Evolutionary conservation across 2,888 invertebrate genomes (phyloP).

Genomic region (Branchipolynoe longqiensis): DNA sequence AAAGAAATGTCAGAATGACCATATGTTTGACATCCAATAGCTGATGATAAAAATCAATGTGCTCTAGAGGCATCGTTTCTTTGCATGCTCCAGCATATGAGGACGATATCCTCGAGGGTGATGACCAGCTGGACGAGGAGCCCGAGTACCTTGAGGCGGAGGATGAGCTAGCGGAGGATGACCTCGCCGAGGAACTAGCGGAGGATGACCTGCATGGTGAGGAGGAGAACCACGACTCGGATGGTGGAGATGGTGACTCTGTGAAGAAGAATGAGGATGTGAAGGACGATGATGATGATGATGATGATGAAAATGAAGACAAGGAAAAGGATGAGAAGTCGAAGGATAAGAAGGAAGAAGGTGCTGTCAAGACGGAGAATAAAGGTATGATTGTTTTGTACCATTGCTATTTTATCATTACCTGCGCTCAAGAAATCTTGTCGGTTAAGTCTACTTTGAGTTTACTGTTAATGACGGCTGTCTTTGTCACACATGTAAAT

Average conservation of each 20-base stretch:
- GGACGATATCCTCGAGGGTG: slow-evolving; percentile 3
- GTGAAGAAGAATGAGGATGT: neutral
- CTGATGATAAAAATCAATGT: too few relatives aligned
- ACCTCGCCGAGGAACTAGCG: neutral
- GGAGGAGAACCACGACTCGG: too few relatives aligned
- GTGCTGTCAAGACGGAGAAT: neutral
- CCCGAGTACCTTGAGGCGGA: slow-evolving; percentile 13
- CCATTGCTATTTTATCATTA: too few relatives aligned
- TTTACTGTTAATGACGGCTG: too few relatives aligned
- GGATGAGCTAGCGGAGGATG: slow-evolving; percentile 30
- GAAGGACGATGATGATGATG: neutral
- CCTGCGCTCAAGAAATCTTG: too few relatives aligned
- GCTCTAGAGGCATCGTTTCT: too few relatives aligned
- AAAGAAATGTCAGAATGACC: too few relatives aligned
- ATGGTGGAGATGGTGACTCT: neutral
- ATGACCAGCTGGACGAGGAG: slow-evolving; percentile 10
- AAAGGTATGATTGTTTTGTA: slow-evolving; percentile 13
- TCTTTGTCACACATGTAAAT: too few relatives aligned
- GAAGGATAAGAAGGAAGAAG: slow-evolving; percentile 16
- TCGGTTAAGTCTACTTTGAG: too few relatives aligned
- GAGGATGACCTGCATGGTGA: slow-evolving; percentile 13
- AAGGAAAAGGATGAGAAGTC: neutral
- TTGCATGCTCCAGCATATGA: neutral
- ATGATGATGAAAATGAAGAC: neutral
- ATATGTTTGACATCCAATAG: too few relatives aligned